Percentiles rank a stretch among this genome's conserved stretches.
phyloP scores from a whole-genome alignment of 2,113 vertebrate species.

The Rhodinocichla rosea region DNA sequence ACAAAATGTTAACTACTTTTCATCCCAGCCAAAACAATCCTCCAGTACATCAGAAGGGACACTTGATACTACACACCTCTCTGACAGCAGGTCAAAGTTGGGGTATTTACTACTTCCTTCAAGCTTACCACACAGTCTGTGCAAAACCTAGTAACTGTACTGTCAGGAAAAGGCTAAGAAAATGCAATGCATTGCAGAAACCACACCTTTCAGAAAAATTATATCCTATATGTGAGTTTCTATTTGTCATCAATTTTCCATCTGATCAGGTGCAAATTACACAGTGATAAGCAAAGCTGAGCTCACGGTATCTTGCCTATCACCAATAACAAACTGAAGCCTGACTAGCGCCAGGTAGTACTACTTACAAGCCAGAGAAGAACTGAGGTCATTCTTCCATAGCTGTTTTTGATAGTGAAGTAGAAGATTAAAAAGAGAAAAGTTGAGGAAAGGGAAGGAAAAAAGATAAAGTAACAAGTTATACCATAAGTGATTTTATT shows the following conservation, averaged over 20 bases:
- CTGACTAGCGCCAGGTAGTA: constrained; percentile 39
- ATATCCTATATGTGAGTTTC: not conserved
- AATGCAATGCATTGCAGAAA: not conserved
- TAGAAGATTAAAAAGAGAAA: constrained; percentile 45
- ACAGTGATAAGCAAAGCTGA: not conserved
- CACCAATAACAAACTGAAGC: constrained; percentile 6
- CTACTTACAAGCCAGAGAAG: constrained; percentile 64
- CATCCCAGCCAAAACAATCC: not conserved
- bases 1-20: not conserved
- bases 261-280: not conserved
- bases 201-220: not conserved
- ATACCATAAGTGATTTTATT: not conserved
- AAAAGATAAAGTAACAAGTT: constrained; percentile 38
- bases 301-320: not conserved
- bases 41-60: not conserved
- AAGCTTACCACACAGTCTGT: not conserved
- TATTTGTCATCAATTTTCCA: not conserved
- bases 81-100: not conserved
- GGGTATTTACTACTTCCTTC: not conserved
- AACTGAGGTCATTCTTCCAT: constrained; percentile 55
- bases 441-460: constrained; percentile 23
- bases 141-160: not conserved
- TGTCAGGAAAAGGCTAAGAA: not conserved
- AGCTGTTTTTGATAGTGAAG: constrained; percentile 54
- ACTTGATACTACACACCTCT: not conserved